These are phyloP conservation scores for Acanthurus tractus DNA, from an alignment of 2,797 vertebrate genomes.

Conservation along the genomic window DNA sequence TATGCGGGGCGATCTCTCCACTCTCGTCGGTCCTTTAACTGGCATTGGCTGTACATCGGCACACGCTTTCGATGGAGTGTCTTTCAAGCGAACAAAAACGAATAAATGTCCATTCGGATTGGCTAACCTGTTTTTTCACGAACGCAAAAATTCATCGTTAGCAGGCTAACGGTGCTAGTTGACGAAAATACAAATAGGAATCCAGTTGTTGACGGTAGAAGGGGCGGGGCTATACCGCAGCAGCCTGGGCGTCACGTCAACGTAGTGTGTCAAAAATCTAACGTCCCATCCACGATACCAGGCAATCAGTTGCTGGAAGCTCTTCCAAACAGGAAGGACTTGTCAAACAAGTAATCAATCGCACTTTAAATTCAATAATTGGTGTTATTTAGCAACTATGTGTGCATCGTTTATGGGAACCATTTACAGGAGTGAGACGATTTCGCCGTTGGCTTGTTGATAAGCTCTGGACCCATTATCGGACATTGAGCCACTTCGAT, in stretches of 20 bases:
- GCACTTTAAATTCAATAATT: no score
- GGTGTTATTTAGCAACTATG: background rate
- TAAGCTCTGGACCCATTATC: background rate
- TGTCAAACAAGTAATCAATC: no score
- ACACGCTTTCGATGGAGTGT: conserved; percentile 24
- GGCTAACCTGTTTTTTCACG: background rate
- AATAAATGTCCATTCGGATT: background rate
- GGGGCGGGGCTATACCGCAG: conserved; percentile 64
- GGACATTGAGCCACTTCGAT: no score
- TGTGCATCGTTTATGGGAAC: background rate
- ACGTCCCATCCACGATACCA: conserved; percentile 13
- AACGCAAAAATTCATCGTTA: conserved; percentile 47
- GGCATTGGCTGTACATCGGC: conserved; percentile 48
- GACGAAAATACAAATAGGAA: conserved; percentile 72
- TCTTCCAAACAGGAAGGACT: background rate
- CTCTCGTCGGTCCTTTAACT: conserved; percentile 47
- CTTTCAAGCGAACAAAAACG: background rate
- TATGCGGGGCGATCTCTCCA: conserved; percentile 46
- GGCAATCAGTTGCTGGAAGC: background rate
- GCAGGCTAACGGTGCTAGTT: conserved; percentile 66
- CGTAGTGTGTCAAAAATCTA: conserved; percentile 54
- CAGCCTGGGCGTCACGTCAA: conserved; percentile 23
- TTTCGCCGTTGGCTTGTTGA: no score
- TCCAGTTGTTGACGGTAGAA: conserved; percentile 79
- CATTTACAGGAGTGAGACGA: no score